Evolutionary conservation across 2,113 vertebrate species (phyloP).

Genomic region (Nesoenas mayeri): DNA sequence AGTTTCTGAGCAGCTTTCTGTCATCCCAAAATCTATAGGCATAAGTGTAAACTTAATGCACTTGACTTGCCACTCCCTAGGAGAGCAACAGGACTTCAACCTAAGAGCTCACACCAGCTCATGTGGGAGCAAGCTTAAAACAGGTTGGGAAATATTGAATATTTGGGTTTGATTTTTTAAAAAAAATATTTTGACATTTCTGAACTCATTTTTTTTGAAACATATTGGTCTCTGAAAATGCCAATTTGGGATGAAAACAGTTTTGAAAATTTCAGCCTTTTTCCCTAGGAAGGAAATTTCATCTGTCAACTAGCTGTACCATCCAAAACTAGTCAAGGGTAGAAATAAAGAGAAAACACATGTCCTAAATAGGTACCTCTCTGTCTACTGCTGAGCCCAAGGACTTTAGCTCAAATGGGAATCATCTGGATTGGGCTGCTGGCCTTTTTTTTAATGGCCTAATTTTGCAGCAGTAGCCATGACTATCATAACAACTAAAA

Average conservation of each 20-base stretch:
- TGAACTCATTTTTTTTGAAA: conserved; percentile 40
- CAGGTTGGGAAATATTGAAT: background rate
- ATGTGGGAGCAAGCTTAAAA: background rate
- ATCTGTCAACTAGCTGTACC: conserved; percentile 39
- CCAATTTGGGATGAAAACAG: conserved; percentile 56
- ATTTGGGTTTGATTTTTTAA: conserved; percentile 8
- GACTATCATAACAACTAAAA: conserved; percentile 57
- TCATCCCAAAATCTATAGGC: background rate
- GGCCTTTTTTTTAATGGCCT: conserved; percentile 45
- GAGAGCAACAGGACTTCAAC: background rate
- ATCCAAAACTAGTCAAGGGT: conserved; percentile 56
- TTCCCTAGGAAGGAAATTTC: conserved; percentile 47
- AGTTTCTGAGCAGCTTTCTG: background rate
- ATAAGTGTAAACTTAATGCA: background rate
- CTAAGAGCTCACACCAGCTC: background rate
- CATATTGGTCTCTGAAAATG: conserved; percentile 19
- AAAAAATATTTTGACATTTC: conserved; percentile 56
- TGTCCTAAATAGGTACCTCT: conserved; percentile 33
- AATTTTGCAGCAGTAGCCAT: conserved; percentile 58
- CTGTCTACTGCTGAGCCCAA: conserved; percentile 18
- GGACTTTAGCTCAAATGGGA: conserved; percentile 34
- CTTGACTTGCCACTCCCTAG: background rate
- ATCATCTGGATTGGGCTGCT: conserved; percentile 19
- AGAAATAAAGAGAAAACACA: conserved; percentile 54
- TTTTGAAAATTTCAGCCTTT: conserved; percentile 53